Conservation (phyloP, 2,113 vertebrate genomes). For the Pelodiscus sinensis region DNA sequence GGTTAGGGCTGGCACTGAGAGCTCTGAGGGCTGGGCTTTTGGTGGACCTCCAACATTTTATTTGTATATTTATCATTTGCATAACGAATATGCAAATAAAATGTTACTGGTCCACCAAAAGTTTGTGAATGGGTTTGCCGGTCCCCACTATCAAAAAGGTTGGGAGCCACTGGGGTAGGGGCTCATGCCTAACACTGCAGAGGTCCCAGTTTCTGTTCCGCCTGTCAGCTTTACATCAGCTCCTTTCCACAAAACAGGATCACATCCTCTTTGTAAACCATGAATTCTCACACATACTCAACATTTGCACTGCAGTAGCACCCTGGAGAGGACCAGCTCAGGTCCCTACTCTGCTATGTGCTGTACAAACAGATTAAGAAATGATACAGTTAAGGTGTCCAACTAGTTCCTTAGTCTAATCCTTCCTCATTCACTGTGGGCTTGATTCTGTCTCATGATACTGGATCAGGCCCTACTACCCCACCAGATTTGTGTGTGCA, state of each 20-base stretch:
- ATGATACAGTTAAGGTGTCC: conserved; percentile 15
- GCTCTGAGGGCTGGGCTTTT: no score
- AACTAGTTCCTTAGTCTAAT: conserved; percentile 1
- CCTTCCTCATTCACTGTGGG: conserved; percentile 38
- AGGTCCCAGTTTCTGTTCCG: no score
- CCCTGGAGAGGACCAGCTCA: background rate
- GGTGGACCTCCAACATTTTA: no score
- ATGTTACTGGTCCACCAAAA: no score
- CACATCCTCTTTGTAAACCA: conserved; percentile 30
- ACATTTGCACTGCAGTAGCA: conserved; percentile 65
- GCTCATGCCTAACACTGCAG: no score
- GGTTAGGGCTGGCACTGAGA: no score
- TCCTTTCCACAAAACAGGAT: background rate
- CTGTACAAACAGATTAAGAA: conserved; percentile 49
- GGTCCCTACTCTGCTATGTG: conserved; percentile 35
- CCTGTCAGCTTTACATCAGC: background rate
- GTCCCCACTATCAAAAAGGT: no score
- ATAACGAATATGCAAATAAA: no score
- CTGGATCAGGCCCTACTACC: conserved; percentile 49
- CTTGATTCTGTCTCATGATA: conserved; percentile 32
- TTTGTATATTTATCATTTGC: no score
- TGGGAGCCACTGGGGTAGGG: no score
- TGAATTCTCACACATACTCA: conserved; percentile 63
- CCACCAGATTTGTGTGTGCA: conserved; percentile 58
- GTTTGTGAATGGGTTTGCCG: no score